A percentile compares a stretch with the other conserved stretches of the same genome.
These are phyloP conservation scores for Thymelicus sylvestris DNA, from an alignment of 2,888 invertebrate species.

Conservation along the genomic window DNA sequence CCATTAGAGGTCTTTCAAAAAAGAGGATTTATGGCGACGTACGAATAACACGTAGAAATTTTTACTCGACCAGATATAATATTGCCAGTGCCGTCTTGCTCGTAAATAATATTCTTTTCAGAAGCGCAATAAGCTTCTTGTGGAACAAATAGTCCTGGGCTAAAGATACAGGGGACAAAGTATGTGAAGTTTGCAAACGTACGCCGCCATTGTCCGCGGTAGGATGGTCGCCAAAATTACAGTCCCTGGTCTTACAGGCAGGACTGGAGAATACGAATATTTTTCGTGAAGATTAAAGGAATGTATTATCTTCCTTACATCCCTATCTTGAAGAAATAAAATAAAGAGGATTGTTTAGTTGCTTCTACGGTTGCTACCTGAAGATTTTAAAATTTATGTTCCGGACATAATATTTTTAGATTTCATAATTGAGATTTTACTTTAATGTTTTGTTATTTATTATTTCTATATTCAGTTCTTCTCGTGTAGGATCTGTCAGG, in stretches of 20 bases:
- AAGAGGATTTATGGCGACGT: slow-evolving; percentile 75
- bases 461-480: too few species aligned
- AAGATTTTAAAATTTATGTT: not conserved
- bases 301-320: slow-evolving; percentile 2
- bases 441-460: too few species aligned
- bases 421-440: too few species aligned
- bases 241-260: slow-evolving; percentile 36
- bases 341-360: not conserved
- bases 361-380: not conserved
- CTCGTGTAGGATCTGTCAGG: too few species aligned
- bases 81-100: slow-evolving; percentile 64
- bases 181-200: slow-evolving; percentile 12
- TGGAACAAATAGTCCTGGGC: slow-evolving; percentile 60
- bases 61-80: slow-evolving; percentile 74
- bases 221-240: slow-evolving; percentile 65
- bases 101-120: slow-evolving; percentile 83
- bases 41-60: slow-evolving; percentile 67
- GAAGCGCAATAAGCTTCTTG: slow-evolving; percentile 70
- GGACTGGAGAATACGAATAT: slow-evolving; percentile 26
- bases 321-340: not conserved
- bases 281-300: slow-evolving; percentile 23
- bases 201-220: slow-evolving; percentile 67
- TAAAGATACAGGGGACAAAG: slow-evolving; percentile 49
- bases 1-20: slow-evolving; percentile 77
- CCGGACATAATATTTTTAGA: not conserved